These are phyloP conservation scores for Phrynocephalus vlangalii DNA, from an alignment of 2,797 vertebrate genomes.

Conservation along the genomic window DNA sequence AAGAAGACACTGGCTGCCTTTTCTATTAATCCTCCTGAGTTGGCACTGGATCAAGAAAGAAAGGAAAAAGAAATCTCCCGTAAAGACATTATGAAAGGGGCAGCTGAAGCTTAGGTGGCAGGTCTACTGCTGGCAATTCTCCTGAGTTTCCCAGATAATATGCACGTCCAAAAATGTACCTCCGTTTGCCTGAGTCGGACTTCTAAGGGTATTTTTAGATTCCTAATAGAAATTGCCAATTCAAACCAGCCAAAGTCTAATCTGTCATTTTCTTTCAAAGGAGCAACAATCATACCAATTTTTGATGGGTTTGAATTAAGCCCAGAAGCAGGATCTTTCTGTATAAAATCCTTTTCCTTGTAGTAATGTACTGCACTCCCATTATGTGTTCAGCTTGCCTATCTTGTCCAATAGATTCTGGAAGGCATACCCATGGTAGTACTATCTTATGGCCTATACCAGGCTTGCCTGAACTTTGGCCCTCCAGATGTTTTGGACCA, in stretches of 20 bases:
- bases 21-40: conserved; percentile 65
- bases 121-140: background rate
- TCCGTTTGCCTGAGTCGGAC: background rate
- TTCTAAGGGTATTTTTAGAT: conserved; percentile 60
- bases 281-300: conserved; percentile 28
- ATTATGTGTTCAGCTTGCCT: no score
- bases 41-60: conserved; percentile 42
- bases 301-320: background rate
- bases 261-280: conserved; percentile 48
- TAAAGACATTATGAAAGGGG: conserved; percentile 38
- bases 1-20: conserved; percentile 69
- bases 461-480: no score
- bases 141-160: background rate
- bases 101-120: background rate
- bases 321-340: background rate
- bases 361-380: no score
- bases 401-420: no score
- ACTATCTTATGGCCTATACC: no score
- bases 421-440: no score
- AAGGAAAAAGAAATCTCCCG: background rate
- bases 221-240: conserved; percentile 47
- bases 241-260: conserved; percentile 40
- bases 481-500: no score
- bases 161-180: background rate
- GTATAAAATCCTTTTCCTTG: no score